Evolutionary conservation across 2,113 vertebrate genomes (phyloP).

Genomic region (Chaetorhynchus papuensis): DNA sequence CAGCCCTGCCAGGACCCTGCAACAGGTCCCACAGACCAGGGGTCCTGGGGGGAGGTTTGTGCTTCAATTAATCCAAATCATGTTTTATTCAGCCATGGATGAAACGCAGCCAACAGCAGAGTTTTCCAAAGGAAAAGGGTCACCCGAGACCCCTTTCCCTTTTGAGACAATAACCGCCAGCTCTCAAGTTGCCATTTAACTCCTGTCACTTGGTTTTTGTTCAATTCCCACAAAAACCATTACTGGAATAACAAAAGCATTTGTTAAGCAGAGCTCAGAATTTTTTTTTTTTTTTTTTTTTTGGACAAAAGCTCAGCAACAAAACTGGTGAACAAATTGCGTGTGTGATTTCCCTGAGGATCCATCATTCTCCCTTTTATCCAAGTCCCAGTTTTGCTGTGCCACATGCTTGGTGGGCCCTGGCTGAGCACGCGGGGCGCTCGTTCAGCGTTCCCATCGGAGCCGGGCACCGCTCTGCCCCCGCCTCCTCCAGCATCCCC

Average conservation of each 20-base stretch:
- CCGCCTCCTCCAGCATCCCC: background rate
- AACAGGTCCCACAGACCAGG: rapidly evolving
- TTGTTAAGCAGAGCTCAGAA: constrained; percentile 15
- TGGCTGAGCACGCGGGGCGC: background rate
- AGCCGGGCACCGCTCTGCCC: background rate
- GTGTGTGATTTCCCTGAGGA: constrained; percentile 48
- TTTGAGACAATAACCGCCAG: background rate
- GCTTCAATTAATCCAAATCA: background rate
- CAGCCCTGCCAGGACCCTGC: background rate
- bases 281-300: background rate
- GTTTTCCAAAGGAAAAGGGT: background rate
- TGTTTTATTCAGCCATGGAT: background rate
- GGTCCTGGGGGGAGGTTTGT: rapidly evolving
- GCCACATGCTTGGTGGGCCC: rapidly evolving
- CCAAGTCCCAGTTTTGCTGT: background rate
- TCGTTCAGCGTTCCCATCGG: rapidly evolving
- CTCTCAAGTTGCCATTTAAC: background rate
- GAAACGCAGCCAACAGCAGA: background rate
- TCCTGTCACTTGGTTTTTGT: background rate
- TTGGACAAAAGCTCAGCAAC: background rate
- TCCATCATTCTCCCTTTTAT: background rate
- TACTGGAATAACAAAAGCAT: constrained; percentile 9
- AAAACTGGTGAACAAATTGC: constrained; percentile 13
- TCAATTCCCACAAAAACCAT: background rate
- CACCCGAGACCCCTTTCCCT: background rate